Evolutionary conservation across 2,888 invertebrate genomes (phyloP).

Genomic region (Heliothis peltigera): DNA sequence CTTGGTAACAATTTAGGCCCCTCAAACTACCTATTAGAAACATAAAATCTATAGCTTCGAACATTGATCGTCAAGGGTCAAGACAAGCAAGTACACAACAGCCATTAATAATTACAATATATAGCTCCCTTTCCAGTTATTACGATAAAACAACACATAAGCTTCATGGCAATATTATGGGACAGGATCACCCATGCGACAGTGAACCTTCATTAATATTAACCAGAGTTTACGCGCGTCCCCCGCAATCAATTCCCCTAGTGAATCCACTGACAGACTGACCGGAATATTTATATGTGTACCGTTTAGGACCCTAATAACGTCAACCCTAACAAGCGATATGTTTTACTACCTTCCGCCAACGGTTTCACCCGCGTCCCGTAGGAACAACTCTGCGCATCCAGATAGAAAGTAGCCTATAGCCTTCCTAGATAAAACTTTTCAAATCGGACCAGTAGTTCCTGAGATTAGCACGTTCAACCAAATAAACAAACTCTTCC

Average conservation of each 20-base stretch:
- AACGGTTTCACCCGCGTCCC: too few relatives aligned
- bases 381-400: too few relatives aligned
- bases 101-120: slow-evolving; percentile 4
- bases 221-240: slow-evolving; percentile 43
- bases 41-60: too few relatives aligned
- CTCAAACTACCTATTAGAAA: too few relatives aligned
- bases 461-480: too few relatives aligned
- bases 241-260: slow-evolving; percentile 52
- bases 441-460: too few relatives aligned
- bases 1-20: too few relatives aligned
- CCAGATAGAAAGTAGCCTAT: too few relatives aligned
- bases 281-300: slow-evolving; percentile 53
- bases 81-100: not conserved
- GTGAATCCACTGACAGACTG: slow-evolving; percentile 43
- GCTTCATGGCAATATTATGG: slow-evolving; percentile 31
- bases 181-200: slow-evolving; percentile 7
- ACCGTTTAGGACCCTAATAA: slow-evolving; percentile 39
- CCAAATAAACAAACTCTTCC: too few relatives aligned
- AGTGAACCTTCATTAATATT: slow-evolving; percentile 54
- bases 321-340: too few relatives aligned
- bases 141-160: slow-evolving; percentile 1
- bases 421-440: too few relatives aligned
- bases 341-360: too few relatives aligned
- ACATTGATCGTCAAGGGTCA: not conserved
- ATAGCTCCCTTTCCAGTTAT: not conserved